phyloP scores from a whole-genome alignment of 2,113 vertebrate genomes.

The Sporophila hypoxantha region DNA sequence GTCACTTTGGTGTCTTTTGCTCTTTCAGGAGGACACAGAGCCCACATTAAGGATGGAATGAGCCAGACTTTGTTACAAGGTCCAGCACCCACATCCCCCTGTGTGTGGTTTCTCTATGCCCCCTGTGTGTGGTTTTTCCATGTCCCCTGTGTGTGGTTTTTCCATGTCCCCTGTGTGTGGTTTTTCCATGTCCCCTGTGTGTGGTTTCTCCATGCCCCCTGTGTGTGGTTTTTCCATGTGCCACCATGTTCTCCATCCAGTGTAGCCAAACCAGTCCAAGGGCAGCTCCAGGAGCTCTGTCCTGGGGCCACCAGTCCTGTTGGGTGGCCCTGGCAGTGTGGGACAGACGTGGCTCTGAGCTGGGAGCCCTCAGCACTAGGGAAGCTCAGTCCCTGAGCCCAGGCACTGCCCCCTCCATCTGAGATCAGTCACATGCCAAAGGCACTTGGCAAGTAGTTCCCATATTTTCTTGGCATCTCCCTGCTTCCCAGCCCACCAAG shows the following conservation, averaged over 20 bases:
- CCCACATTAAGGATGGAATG: rapidly evolving
- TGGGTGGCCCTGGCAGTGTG: not conserved
- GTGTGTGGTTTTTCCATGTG: not conserved
- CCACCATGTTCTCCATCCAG: not conserved
- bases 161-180: rapidly evolving
- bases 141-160: too few species aligned
- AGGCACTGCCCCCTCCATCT: not conserved
- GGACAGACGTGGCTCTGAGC: not conserved
- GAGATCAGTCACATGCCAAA: not conserved
- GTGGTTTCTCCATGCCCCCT: not conserved
- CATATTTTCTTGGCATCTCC: not conserved
- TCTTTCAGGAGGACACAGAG: not conserved
- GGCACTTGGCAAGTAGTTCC: not conserved
- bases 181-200: rapidly evolving
- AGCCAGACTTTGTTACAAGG: not conserved
- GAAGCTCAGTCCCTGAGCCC: not conserved
- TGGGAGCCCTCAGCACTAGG: not conserved
- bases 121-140: not conserved
- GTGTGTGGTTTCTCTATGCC: not conserved
- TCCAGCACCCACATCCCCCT: not conserved
- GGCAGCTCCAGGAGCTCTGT: not conserved
- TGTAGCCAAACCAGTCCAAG: not conserved
- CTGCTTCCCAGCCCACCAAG: not conserved
- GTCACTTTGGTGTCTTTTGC: not conserved
- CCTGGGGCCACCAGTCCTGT: not conserved